Evolutionary conservation across 1,140 invertebrate species (phyloP), one percentile per base, ranked within the genome.

Genomic region (Lepidurus couesii): DNA sequence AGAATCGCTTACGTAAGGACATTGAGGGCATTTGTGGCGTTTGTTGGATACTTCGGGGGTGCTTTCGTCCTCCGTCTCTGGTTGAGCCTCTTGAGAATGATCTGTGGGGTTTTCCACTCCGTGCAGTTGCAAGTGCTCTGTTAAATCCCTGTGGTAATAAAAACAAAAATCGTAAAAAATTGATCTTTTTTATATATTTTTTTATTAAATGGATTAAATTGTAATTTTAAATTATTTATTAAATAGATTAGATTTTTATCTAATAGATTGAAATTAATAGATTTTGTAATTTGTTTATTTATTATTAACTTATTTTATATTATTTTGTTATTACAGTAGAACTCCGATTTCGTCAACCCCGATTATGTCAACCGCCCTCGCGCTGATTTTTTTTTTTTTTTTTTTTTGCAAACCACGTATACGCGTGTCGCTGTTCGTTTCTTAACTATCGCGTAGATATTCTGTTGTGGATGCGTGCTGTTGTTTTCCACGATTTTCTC

Each of bases 1-100:
- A 83, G 91, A 93, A 82, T 93, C 92, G 42, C 91, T 92, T 79
- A 91, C 91, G 83, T 93, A 94, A 0, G 93, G 92, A 84, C 93
- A 94, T 73, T 89, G 86, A 0, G 87, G 86, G 82, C 92, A 94
- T 82, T 88, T 89, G 83, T 92, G 91, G 78, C 90, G 87, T 82
- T 89, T 90, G 74, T 73, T 13, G 75, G 76, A 7, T 7, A 21
- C 16, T 65, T 65, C 53, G 6, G 42, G 9, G 10, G 16, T 7
- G 11, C 26, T 43, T 21, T 77, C 43, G 44, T 76, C 7, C 24
- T 42, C n/a, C n/a, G 10, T 16, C 26, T 80, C 75, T 45, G 79
- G 73, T n/a, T 75, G 79, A 73, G 77, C 13, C n/a, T 79, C 82
- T 82, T 21, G 81, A 79, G 81, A 83, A 83, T 10, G 84, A 82